Evolutionary conservation across 2,113 vertebrate species (phyloP), one percentile per base, ranked within the genome.

Genomic region (Colinus virginianus): DNA sequence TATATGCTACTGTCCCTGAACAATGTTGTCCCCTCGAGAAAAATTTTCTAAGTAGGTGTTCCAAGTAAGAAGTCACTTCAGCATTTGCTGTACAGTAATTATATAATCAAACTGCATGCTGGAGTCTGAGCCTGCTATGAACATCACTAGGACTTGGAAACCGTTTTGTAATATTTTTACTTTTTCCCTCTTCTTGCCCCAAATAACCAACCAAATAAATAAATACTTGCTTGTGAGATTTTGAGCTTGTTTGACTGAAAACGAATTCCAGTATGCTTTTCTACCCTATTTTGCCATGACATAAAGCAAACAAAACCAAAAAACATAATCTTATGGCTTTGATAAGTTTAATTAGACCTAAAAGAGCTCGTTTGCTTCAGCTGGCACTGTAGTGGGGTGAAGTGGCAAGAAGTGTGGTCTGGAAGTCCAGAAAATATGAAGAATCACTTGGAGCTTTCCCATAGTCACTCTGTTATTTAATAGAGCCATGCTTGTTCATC

Each of bases 331-430:
- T 48, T 64, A 43, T 48, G 11, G 62, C 14, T 42, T n/a, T 46
- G 13, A 7, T 48, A 77, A 80, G 8, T 56, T 69, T 58, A 56
- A 77, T 18, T 7, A n/a, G 5, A 78, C 77, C 84, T 10, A 62
- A 72, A 56, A 76, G 10, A 68, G 42, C 19, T 43, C 9, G 20
- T 19, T 76, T 82, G 7, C 9, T 88, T 90, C 49, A 28, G 9
- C 4, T 23, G 17, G 22, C 13, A 58, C 69, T 0, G 1, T 23
- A 67, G 34, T 15, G 7, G 18, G 34, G 3, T 46, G 6, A 4
- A 2, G 48, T 63, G 17, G 21, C 19, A 91, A 80, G 55, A 88
- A 32, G 10, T 12, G 36, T 19, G 17, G 19, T 34, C 25, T 64
- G 10, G 14, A 51, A 46, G 7, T 72, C 46, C 30, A 19, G 63